Conservation (phyloP, 2,797 vertebrate genomes). For the Menidia menidia region DNA sequence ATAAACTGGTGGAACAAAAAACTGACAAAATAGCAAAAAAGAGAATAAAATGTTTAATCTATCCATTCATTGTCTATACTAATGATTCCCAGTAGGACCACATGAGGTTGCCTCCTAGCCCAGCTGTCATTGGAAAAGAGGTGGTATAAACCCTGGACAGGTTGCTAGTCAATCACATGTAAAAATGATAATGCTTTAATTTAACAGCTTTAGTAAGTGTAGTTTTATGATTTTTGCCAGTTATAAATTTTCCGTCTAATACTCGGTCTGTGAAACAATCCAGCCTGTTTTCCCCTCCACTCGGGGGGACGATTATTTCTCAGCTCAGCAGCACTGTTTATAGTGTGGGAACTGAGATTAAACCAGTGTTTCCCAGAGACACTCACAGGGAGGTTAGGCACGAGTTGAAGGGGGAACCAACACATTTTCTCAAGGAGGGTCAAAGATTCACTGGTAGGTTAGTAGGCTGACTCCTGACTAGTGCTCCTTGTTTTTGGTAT, state of each 20-base stretch:
- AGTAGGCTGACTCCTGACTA: conserved; percentile 31
- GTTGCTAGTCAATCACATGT: not conserved
- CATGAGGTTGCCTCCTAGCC: too few relatives aligned
- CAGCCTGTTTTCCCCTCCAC: conserved; percentile 50
- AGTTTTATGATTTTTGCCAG: conserved; percentile 24
- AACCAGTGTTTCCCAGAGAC: conserved; percentile 49
- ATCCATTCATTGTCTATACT: too few relatives aligned
- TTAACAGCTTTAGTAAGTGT: not conserved
- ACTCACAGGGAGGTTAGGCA: conserved; percentile 48
- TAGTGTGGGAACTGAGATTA: conserved; percentile 49
- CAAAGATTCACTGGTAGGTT: conserved; percentile 34
- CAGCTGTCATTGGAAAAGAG: too few relatives aligned
- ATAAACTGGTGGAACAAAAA: not conserved
- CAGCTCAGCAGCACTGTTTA: conserved; percentile 45
- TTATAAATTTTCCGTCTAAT: conserved; percentile 16
- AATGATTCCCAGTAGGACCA: too few relatives aligned
- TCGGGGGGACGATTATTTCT: conserved; percentile 60
- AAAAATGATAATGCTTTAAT: not conserved
- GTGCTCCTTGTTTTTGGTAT: not conserved
- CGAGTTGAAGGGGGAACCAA: conserved; percentile 50
- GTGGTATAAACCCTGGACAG: too few relatives aligned
- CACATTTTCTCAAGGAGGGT: conserved; percentile 34
- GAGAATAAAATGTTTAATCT: not conserved
- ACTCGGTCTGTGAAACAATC: conserved; percentile 59
- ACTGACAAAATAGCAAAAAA: too few relatives aligned